Percentiles rank a stretch among this genome's conserved stretches.
Conservation (phyloP, 2,888 invertebrate genomes). For the Eristalinus aeneus region DNA sequence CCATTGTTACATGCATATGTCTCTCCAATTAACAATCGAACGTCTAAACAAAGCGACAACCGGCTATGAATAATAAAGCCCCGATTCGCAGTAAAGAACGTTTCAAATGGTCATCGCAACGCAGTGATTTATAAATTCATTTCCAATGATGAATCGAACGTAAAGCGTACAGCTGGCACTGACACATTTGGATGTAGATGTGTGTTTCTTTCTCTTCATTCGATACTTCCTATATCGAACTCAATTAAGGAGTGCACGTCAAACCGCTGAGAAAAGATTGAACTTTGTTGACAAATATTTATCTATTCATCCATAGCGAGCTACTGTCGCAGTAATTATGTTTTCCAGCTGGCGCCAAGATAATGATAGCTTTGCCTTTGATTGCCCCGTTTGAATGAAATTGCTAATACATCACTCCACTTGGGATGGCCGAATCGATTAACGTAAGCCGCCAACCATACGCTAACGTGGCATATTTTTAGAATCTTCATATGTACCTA, state of each 20-base stretch:
- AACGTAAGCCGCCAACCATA: background rate
- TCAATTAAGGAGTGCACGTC: background rate
- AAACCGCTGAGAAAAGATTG: slow-evolving; percentile 32
- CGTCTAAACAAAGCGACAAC: slow-evolving; percentile 51
- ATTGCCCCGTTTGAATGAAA: background rate
- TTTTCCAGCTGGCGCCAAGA: background rate
- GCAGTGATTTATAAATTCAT: slow-evolving; percentile 19
- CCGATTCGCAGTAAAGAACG: slow-evolving; percentile 58
- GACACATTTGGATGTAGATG: background rate
- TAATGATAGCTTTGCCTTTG: background rate
- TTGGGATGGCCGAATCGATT: background rate
- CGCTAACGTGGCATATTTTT: background rate
- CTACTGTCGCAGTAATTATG: background rate
- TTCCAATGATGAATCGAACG: slow-evolving; percentile 25
- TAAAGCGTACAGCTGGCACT: background rate
- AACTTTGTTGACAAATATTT: slow-evolving; percentile 66
- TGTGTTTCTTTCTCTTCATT: background rate
- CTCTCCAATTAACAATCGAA: slow-evolving; percentile 44
- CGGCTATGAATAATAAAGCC: slow-evolving; percentile 50
- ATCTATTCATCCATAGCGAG: background rate
- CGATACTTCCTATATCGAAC: background rate
- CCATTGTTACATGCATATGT: background rate
- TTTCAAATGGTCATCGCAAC: slow-evolving; percentile 33
- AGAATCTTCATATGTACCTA: background rate
- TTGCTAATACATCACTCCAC: background rate